Base-by-base conservation (phyloP, 2,113 vertebrate genomes). In the Pimephales promelas region DNA sequence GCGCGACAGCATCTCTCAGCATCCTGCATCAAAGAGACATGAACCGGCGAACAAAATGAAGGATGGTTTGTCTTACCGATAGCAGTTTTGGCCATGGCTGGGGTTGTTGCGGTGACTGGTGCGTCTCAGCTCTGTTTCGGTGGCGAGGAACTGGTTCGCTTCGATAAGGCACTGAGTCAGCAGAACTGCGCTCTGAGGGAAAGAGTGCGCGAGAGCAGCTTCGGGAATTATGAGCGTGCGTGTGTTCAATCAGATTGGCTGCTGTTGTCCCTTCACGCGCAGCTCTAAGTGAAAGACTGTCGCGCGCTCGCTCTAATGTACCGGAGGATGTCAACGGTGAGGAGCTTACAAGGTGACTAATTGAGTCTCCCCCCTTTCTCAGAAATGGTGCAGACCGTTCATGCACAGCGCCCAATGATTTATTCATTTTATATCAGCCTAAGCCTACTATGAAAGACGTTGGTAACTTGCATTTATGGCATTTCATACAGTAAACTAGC, bases 121-220 rank as follows among this genome's bases (percentile, higher is more conserved):
- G 83, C 61, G 86, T 90, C 83, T 85, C 87, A 83, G 66, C 83
- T 90, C 87, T 91, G 86, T 90, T 40, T 89, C 91, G 90, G 89
- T 87, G 81, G 89, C 88, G 86, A 90, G 87, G 85, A 90, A 85
- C 88, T 84, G 85, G 89, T 90, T 92, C 91, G 91, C 87, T 92
- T 87, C 47, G 84, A 56, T 93, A 94, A 95, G 94, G 94, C 93
- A 94, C 94, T 94, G 94, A 95, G 93, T 95, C 94, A 95, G 94
- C 94, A 94, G 80, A 88, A 86, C 81, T 62, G 66, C 71, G 80
- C 84, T 83, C 54, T 82, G 86, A 70, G 77, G 87, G 79, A 77
- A 76, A 59, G 85, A 83, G 74, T 83, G 85, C 49, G 83, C 52
- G 18, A 54, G 52, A 54, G 52, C 52, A 54, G 52, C 90, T 83